Percentiles rank a stretch among this genome's conserved stretches.
phyloP scores from a whole-genome alignment of 2,113 vertebrate genomes.

The Mixornis gularis region DNA sequence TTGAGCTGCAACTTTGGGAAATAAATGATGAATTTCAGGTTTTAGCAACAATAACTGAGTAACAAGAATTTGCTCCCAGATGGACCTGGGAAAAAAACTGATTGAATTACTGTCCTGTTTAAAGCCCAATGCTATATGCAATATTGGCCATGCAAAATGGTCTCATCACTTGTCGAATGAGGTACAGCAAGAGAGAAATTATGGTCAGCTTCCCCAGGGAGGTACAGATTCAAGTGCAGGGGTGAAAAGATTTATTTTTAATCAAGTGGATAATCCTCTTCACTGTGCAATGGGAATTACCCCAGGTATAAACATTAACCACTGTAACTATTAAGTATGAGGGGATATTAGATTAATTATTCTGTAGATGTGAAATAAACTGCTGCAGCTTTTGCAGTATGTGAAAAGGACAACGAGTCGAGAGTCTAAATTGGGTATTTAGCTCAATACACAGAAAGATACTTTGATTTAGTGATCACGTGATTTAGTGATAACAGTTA shows the following conservation, averaged over 20 bases:
- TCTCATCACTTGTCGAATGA: slow-evolving; percentile 18
- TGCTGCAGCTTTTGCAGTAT: background rate
- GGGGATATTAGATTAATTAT: slow-evolving; percentile 56
- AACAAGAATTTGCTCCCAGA: background rate
- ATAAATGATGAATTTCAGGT: background rate
- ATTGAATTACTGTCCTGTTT: background rate
- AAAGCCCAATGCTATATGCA: background rate
- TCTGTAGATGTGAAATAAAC: slow-evolving; percentile 46
- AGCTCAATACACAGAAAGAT: slow-evolving; percentile 22
- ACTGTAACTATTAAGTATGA: slow-evolving; percentile 40
- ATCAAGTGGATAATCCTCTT: slow-evolving; percentile 57
- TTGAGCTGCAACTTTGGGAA: background rate
- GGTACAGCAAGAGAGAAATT: slow-evolving; percentile 21
- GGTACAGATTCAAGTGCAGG: slow-evolving; percentile 18
- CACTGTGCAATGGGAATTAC: slow-evolving; percentile 41
- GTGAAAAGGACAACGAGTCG: background rate
- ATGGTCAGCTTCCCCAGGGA: slow-evolving; percentile 50
- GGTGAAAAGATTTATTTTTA: slow-evolving; percentile 68
- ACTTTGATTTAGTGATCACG: slow-evolving; percentile 2
- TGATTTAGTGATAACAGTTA: slow-evolving; percentile 16
- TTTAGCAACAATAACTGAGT: background rate
- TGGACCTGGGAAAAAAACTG: background rate
- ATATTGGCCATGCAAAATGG: slow-evolving; percentile 14
- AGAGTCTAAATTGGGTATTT: slow-evolving; percentile 35
- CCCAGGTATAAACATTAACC: slow-evolving; percentile 53